These are phyloP conservation scores for Protobothrops mucrosquamatus DNA, from an alignment of 2,113 vertebrate species.

Conservation along the genomic window DNA sequence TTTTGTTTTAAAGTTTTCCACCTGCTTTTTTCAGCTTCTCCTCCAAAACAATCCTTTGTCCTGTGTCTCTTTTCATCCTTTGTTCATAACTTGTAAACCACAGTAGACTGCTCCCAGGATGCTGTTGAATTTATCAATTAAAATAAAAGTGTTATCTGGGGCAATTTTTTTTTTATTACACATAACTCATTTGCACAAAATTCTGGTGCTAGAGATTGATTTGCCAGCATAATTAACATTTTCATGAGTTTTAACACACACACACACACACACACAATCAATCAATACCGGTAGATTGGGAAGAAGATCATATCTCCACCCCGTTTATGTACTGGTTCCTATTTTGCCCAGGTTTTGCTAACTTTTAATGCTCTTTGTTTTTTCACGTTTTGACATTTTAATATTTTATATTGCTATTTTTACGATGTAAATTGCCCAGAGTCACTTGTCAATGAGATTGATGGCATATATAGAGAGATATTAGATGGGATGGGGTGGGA, in stretches of 20 bases:
- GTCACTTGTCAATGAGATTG: too few relatives aligned
- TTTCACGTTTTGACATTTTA: background rate
- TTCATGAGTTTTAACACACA: background rate
- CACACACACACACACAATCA: too few relatives aligned
- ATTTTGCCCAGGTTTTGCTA: background rate
- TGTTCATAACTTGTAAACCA: too few relatives aligned
- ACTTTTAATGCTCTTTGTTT: background rate
- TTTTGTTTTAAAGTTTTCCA: background rate
- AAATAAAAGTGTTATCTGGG: background rate
- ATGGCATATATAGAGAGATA: too few relatives aligned
- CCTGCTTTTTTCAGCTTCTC: background rate
- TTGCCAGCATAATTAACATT: background rate
- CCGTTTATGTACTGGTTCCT: background rate
- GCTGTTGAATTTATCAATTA: background rate
- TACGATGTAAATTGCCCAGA: background rate
- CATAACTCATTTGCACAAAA: background rate
- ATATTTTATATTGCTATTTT: background rate
- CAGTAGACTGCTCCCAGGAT: background rate
- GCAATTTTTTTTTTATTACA: too few relatives aligned
- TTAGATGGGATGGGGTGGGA: too few relatives aligned
- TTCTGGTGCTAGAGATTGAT: background rate
- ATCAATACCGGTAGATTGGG: background rate
- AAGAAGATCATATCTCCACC: background rate
- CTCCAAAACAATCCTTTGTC: background rate
- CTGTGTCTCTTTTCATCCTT: background rate